Evolutionary conservation across 2,113 vertebrate genomes (phyloP).

Genomic region (Gambusia affinis): DNA sequence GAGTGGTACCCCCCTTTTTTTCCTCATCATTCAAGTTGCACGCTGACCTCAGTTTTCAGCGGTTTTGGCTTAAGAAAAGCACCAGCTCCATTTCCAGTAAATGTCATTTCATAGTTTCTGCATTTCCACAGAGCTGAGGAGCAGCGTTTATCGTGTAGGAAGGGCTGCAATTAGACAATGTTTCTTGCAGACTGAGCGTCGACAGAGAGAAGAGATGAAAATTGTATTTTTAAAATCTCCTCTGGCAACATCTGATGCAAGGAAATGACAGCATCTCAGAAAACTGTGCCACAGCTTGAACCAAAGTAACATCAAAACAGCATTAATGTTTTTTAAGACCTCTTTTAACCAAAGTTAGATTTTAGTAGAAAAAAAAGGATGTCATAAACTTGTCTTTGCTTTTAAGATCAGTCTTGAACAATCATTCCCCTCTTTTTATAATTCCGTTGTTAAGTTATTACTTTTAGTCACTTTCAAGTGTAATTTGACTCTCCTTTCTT

Average conservation of each 20-base stretch:
- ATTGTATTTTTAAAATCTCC: conserved; percentile 30
- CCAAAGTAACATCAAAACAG: conserved; percentile 5
- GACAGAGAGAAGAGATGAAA: conserved; percentile 47
- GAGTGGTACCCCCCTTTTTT: conserved; percentile 23
- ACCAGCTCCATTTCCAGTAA: conserved; percentile 79
- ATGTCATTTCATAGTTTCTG: conserved; percentile 74
- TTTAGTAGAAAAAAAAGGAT: not conserved
- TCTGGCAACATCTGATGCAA: conserved; percentile 46
- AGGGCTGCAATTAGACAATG: conserved; percentile 66
- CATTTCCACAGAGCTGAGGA: conserved; percentile 69
- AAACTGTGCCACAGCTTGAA: conserved; percentile 32
- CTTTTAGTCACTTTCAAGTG: conserved; percentile 70
- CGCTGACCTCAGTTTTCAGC: conserved; percentile 74
- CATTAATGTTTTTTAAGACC: conserved; percentile 5
- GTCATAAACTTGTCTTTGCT: not conserved
- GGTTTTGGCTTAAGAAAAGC: conserved; percentile 70
- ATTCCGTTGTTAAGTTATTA: conserved; percentile 58
- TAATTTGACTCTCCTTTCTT: conserved; percentile 81
- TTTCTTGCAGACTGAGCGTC: conserved; percentile 59
- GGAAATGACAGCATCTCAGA: conserved; percentile 43
- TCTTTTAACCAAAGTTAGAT: conserved; percentile 1
- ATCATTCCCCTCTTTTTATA: conserved; percentile 24
- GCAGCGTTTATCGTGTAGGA: conserved; percentile 58
- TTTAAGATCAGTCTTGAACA: conserved; percentile 4
- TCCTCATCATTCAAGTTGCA: conserved; percentile 40